Evolutionary conservation across 2,888 invertebrate genomes (phyloP), one percentile per base, ranked within the genome.

Genomic region (Scelioninae gen. 2): DNA sequence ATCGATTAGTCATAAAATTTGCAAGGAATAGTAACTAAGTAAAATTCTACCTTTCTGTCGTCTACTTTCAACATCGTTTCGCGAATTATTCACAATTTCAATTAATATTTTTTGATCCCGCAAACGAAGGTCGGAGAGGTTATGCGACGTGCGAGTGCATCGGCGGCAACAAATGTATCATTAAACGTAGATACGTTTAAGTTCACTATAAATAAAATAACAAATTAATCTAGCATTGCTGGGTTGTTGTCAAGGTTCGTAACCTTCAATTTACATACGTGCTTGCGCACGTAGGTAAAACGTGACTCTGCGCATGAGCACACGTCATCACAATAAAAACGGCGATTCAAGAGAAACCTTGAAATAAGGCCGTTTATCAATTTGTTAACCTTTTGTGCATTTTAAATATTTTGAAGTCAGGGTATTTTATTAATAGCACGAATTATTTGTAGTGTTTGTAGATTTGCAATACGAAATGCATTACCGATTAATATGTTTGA

Each of bases 201-300:
- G 52, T 58, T 52, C 22, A 46, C 60, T 73, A 73, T 57, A 68
- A 73, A 73, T 73, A 73, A 61, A 67, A 1, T 31, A 35, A 28
- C 31, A 55, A 71, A 55, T 67, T 73, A 61, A 57, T 50, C 19
- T 55, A 60, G 41, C 72, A 61, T 60, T 50, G 53, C 43, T 53
- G 67, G 39, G 50, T 58, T 58, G 67, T 67, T 60, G 52, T 65
- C 72, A 73, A 73, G 67, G 61, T 61, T 50, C 41, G 48, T 53
- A 58, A 71, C 64, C 64, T 64, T 64, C 55, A 55, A 50, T 55
- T 46, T 37, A 15, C 48, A 31, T 50, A 50, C 41, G 31, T n/a
- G 60, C 46, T 3, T 4, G 13, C n/a, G 25, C 2, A 25, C 25
- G 25, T 6, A 25, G 6, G 1, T 10, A 15, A 7, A 16, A 31